Evolutionary conservation across 2,888 invertebrate species (phyloP).

Genomic region (Cacoxenus indagator): DNA sequence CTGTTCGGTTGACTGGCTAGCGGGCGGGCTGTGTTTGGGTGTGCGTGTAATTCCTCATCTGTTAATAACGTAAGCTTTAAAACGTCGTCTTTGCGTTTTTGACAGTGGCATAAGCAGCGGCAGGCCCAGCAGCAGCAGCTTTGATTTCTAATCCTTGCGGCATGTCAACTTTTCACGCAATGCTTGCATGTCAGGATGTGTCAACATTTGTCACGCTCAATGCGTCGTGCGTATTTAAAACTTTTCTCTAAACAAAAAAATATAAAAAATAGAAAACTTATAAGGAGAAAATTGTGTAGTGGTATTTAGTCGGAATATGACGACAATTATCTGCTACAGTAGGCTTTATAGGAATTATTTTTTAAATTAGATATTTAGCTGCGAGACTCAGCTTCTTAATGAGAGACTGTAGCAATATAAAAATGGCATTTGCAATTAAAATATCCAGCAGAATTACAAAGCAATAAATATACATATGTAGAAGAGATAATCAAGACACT

Average conservation of each 20-base stretch:
- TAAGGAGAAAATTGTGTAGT: neutral
- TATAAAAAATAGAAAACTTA: neutral
- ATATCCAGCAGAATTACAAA: too few relatives aligned
- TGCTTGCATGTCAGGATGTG: slow-evolving; percentile 2
- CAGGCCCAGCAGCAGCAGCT: neutral
- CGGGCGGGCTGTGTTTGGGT: neutral
- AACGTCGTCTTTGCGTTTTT: slow-evolving; percentile 19
- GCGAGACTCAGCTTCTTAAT: too few relatives aligned
- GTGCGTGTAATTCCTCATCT: slow-evolving; percentile 11
- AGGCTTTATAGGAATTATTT: too few relatives aligned
- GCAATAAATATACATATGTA: too few relatives aligned
- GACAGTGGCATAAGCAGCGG: neutral
- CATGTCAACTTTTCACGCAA: slow-evolving; percentile 20
- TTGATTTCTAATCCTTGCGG: slow-evolving; percentile 23
- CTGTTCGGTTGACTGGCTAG: neutral
- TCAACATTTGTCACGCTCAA: slow-evolving; percentile 14
- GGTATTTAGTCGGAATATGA: too few relatives aligned
- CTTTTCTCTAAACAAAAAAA: neutral
- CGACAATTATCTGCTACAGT: too few relatives aligned
- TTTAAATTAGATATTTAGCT: too few relatives aligned
- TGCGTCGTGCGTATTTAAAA: neutral
- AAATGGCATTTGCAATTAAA: too few relatives aligned
- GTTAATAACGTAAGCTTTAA: slow-evolving; percentile 26
- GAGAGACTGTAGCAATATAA: too few relatives aligned
- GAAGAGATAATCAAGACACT: too few relatives aligned